Evolutionary conservation across 2,113 vertebrate species (phyloP).

Genomic region (Buteo buteo): DNA sequence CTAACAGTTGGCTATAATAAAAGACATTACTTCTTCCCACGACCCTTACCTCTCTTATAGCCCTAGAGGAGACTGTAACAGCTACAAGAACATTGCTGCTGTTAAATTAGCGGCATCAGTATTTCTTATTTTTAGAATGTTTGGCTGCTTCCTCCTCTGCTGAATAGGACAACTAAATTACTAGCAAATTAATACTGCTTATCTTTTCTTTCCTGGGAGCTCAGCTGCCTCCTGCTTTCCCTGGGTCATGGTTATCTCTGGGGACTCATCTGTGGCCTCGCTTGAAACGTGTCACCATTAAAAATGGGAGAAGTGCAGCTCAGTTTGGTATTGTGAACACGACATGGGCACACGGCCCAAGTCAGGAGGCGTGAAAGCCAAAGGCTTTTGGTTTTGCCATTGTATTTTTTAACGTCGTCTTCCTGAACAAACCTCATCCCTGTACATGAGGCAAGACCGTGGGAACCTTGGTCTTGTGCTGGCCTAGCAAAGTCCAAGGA

Average conservation of each 20-base stretch:
- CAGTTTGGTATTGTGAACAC: neutral
- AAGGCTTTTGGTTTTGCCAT: neutral
- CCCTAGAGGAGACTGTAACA: neutral
- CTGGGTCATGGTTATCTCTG: neutral
- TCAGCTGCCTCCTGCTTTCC: neutral
- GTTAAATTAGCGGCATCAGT: neutral
- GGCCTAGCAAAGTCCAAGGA: neutral
- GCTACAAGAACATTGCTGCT: neutral
- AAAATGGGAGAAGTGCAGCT: neutral
- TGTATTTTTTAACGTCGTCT: neutral
- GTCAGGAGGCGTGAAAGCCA: neutral
- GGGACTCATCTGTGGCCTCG: neutral
- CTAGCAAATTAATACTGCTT: neutral
- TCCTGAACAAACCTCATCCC: neutral
- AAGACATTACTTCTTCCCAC: neutral
- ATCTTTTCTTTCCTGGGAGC: neutral
- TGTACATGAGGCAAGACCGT: rapidly evolving
- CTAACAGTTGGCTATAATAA: neutral
- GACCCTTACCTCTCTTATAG: neutral
- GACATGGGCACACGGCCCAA: neutral
- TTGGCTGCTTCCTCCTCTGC: neutral
- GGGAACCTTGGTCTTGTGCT: neutral
- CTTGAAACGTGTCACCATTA: neutral
- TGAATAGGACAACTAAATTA: neutral
- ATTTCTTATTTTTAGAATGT: neutral